These are phyloP conservation scores for Rhinolophus ferrumequinum DNA, from an alignment of 2,113 vertebrate species.

Conservation along the genomic window DNA sequence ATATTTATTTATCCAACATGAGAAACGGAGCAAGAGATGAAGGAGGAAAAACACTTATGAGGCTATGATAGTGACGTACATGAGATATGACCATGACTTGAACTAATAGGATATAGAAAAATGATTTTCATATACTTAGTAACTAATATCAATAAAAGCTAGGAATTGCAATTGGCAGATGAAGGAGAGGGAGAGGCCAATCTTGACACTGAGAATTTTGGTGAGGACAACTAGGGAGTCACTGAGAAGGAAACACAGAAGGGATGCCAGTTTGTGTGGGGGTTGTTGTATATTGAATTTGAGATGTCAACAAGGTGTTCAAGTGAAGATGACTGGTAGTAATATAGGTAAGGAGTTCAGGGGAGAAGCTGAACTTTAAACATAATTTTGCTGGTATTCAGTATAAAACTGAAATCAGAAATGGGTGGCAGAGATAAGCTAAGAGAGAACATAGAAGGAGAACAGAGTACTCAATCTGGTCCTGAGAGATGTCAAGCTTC, in stretches of 20 bases:
- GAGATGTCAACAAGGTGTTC: background rate
- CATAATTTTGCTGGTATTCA: background rate
- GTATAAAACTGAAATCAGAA: background rate
- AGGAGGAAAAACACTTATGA: background rate
- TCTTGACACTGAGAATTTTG: background rate
- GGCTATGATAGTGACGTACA: background rate
- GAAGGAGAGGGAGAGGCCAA: background rate
- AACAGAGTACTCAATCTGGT: background rate
- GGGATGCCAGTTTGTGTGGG: rapidly evolving
- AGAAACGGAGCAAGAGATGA: background rate
- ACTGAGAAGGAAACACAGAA: background rate
- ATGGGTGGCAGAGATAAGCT: background rate
- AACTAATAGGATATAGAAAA: background rate
- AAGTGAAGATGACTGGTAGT: background rate
- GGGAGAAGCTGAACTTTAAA: background rate
- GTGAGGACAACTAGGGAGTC: background rate
- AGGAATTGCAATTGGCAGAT: background rate
- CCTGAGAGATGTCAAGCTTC: background rate
- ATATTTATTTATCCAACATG: background rate
- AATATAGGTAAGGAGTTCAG: background rate
- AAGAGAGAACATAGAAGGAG: background rate
- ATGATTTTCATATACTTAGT: background rate
- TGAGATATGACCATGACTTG: background rate
- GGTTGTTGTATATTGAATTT: background rate
- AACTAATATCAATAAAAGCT: background rate